phyloP scores from a whole-genome alignment of 2,113 vertebrate genomes.

The Neogale vison region DNA sequence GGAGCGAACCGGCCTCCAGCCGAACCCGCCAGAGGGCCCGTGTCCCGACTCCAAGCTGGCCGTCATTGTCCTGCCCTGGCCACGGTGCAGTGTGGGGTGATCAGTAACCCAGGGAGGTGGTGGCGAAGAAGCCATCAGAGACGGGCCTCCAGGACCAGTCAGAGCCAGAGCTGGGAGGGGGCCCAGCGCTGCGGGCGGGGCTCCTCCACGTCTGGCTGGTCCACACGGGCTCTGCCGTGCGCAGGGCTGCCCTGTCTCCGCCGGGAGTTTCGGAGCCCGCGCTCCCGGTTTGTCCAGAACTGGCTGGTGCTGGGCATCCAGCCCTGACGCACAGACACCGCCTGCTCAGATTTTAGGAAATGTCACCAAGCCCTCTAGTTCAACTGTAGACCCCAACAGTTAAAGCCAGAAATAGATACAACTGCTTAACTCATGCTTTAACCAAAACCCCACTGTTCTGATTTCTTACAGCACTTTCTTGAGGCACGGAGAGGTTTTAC shows the following conservation, averaged over 20 bases:
- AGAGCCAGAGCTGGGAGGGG: neutral
- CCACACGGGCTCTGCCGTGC: fast-evolving
- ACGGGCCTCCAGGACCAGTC: neutral
- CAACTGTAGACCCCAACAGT: neutral
- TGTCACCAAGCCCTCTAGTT: neutral
- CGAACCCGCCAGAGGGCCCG: fast-evolving
- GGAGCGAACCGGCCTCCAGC: too few species aligned
- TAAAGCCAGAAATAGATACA: neutral
- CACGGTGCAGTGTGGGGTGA: neutral
- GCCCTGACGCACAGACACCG: neutral
- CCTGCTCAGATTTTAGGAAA: too few species aligned
- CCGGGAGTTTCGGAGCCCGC: too few species aligned
- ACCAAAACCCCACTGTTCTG: neutral
- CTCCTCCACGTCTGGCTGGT: neutral
- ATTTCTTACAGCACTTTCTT: neutral
- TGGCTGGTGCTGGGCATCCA: neutral
- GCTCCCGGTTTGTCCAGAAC: neutral
- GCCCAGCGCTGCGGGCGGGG: neutral
- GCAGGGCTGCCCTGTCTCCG: too few species aligned
- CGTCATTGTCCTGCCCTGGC: fast-evolving
- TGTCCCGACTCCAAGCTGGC: neutral
- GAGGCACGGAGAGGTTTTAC: neutral
- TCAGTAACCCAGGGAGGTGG: neutral
- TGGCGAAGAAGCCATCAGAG: neutral
- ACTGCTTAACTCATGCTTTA: neutral